These are phyloP conservation scores for Crotalus horridus DNA, from an alignment of 2,113 vertebrate species.

Conservation along the genomic window DNA sequence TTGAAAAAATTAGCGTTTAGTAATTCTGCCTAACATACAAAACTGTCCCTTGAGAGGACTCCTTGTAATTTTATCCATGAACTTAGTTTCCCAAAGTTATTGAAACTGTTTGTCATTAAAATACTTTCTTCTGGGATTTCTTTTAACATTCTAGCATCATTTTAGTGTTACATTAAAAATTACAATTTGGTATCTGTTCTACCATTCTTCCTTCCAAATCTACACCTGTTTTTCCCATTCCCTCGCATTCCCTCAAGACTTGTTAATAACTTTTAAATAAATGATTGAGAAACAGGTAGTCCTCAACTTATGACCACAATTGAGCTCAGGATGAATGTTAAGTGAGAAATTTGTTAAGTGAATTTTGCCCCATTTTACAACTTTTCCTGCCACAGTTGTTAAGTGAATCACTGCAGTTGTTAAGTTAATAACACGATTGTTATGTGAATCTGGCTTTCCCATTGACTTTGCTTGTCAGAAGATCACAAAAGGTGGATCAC, in stretches of 20 bases:
- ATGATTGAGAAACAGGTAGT: constrained; percentile 46
- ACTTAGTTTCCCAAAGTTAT: neutral
- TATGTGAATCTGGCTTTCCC: neutral
- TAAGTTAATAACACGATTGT: neutral
- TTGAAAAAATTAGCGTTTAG: neutral
- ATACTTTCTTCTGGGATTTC: neutral
- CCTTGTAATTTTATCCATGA: neutral
- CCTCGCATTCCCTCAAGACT: constrained; percentile 30
- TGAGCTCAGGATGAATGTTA: neutral
- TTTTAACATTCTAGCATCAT: neutral
- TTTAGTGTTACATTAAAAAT: neutral
- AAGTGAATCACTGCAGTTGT: too few species aligned
- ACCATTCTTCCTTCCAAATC: constrained; percentile 32
- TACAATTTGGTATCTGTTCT: neutral
- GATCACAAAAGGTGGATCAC: neutral
- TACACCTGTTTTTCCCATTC: constrained; percentile 30
- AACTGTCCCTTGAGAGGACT: neutral
- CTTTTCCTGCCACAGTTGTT: neutral
- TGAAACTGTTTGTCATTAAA: neutral
- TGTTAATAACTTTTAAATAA: constrained; percentile 44
- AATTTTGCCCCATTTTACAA: neutral
- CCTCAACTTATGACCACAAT: neutral
- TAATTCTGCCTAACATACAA: neutral
- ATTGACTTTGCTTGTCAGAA: neutral
- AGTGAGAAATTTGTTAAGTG: neutral